A percentile compares a stretch with the other conserved stretches of the same genome.
Conservation (phyloP, 2,888 invertebrate species). For the Thera obeliscata region DNA sequence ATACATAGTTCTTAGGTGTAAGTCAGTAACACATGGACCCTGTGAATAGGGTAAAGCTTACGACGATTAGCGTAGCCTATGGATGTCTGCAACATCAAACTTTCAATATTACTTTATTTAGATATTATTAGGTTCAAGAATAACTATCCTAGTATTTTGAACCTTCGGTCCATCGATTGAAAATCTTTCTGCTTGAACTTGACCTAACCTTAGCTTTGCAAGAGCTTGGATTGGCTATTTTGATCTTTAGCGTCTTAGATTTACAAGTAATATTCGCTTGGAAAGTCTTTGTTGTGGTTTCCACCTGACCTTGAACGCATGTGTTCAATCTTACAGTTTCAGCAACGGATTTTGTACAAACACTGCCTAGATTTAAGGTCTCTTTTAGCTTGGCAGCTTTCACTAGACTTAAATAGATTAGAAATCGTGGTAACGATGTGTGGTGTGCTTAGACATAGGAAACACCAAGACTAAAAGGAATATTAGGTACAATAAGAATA, state of each 20-base stretch:
- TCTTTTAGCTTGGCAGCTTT: slow-evolving; percentile 7
- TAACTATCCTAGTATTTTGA: not conserved
- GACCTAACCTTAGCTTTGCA: slow-evolving; percentile 9
- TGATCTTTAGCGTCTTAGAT: not conserved
- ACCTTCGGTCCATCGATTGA: slow-evolving; percentile 1
- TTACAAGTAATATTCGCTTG: slow-evolving; percentile 8
- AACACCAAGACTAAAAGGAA: slow-evolving; percentile 70
- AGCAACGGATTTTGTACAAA: slow-evolving; percentile 7
- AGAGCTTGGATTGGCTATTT: slow-evolving; percentile 3
- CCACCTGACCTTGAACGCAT: slow-evolving; percentile 3
- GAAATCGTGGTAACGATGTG: slow-evolving; percentile 35
- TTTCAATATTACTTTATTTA: not conserved
- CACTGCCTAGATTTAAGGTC: slow-evolving; percentile 1
- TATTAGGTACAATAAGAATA: slow-evolving; percentile 73
- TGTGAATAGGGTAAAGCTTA: too few species aligned
- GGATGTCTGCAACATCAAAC: too few species aligned
- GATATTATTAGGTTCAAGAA: not conserved
- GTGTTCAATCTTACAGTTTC: not conserved
- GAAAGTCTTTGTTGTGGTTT: slow-evolving; percentile 18
- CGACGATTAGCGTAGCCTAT: too few species aligned
- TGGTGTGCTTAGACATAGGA: slow-evolving; percentile 72
- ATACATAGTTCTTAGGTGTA: too few species aligned
- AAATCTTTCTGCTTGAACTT: slow-evolving; percentile 12
- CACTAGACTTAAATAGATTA: not conserved
- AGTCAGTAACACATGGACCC: too few species aligned